Conservation (phyloP, 2,797 vertebrate genomes). For the Rhabdophis nuchalis region DNA sequence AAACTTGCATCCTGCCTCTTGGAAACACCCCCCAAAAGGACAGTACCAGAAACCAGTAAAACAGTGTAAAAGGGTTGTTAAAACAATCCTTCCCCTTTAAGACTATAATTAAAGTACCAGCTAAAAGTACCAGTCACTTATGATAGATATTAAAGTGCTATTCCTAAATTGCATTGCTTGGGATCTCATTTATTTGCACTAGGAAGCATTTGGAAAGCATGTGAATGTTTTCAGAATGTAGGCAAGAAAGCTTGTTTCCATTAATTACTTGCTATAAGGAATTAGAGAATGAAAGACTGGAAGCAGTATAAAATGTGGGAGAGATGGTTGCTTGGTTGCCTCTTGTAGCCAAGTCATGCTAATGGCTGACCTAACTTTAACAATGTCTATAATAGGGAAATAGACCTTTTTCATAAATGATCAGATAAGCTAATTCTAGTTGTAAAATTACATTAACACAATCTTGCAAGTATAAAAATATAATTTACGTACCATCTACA, state of each 20-base stretch:
- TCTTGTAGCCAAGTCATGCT: neutral
- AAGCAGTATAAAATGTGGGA: neutral
- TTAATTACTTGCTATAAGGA: neutral
- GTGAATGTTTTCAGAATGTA: neutral
- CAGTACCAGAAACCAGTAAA: too few species aligned
- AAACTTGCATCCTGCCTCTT: too few species aligned
- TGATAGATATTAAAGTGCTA: neutral
- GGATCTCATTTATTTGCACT: neutral
- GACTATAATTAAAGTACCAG: too few species aligned
- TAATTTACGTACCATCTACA: neutral
- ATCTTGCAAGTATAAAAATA: neutral
- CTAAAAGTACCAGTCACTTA: neutral
- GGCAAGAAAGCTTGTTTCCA: neutral
- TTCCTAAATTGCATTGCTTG: neutral
- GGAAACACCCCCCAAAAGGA: too few species aligned
- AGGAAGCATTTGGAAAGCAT: neutral
- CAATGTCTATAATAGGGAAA: neutral
- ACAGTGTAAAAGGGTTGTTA: too few species aligned
- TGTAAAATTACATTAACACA: neutral
- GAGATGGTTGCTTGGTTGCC: neutral
- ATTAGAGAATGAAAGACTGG: neutral
- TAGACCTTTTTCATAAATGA: neutral
- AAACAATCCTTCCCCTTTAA: too few species aligned
- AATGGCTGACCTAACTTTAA: neutral
- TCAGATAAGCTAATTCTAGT: neutral